Evolutionary conservation across 2,113 vertebrate genomes (phyloP), one percentile per base, ranked within the genome.

Genomic region (Melozone crissalis): DNA sequence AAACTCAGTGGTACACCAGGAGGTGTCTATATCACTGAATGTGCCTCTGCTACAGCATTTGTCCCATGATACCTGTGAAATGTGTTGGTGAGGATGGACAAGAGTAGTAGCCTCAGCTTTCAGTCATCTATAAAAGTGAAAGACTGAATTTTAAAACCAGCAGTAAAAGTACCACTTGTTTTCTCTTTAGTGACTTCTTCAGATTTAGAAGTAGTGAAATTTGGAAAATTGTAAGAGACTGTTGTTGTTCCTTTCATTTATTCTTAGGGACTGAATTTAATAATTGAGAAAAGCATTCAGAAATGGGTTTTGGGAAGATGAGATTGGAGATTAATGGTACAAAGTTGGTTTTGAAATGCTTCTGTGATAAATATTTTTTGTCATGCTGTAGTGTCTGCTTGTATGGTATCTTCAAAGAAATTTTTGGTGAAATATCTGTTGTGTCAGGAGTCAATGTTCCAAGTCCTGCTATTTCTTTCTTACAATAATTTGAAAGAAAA

Each of bases 211-310:
- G 57, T 84, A 0, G 0, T 2, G 6, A 78, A 20, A 59, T 88
- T 55, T 27, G 23, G 46, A 23, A 63, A 55, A 58, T 62, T 49
- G 1, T 57, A 24, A 63, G 52, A 51, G 4, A 1, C 44, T 90
- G 5, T 28, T 80, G 16, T 76, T 87, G 68, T 69, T 16, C 35
- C 57, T 80, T 82, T 51, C 19, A 44, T 54, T 91, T 78, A 24
- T 87, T 88, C 49, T 85, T 93, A 74, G 80, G 51, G 44, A 44
- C 68, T 22, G 51, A 30, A 21, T 80, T 79, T 77, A 85, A 23
- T 90, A 74, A 30, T 44, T 54, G 46, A 39, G n/a, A 19, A 16
- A 54, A 58, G 17, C 22, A 9, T 66, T 82, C 20, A 39, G 28
- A 47, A 46, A 9, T 89, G 35, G 16, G 5, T 47, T 55, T 80